These are phyloP conservation scores for Suncus etruscus DNA, from an alignment of 2,113 vertebrate genomes.

Conservation along the genomic window DNA sequence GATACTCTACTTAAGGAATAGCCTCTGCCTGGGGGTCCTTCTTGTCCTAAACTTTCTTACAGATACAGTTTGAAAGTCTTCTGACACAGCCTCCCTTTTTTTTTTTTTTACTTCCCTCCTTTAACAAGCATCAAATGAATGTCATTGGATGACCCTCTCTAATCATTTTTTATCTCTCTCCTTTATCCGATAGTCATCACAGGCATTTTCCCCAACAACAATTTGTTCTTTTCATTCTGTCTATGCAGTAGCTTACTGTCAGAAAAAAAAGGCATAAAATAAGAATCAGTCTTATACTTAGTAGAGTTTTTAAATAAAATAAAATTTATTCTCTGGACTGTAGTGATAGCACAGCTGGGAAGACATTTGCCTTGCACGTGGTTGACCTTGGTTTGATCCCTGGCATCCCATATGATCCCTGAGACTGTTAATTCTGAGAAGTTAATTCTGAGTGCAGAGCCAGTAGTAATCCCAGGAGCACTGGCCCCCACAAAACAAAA, in stretches of 20 bases:
- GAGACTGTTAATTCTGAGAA: too few relatives aligned
- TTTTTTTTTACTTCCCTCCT: neutral
- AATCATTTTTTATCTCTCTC: neutral
- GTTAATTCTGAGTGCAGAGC: too few relatives aligned
- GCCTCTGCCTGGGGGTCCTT: neutral
- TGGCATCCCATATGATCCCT: too few relatives aligned
- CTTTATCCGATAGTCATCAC: neutral
- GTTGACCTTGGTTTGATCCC: too few relatives aligned
- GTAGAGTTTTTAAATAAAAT: neutral
- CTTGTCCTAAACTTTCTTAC: neutral
- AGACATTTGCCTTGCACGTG: too few relatives aligned
- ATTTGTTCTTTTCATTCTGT: neutral
- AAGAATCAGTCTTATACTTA: neutral
- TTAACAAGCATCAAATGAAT: neutral
- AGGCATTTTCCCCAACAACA: neutral
- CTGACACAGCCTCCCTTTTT: rapidly evolving
- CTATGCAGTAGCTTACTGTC: neutral
- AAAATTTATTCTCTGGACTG: neutral
- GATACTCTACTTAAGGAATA: neutral
- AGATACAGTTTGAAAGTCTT: neutral
- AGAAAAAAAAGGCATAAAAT: neutral
- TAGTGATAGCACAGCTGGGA: too few relatives aligned
- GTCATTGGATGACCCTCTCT: neutral
- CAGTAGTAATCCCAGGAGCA: too few relatives aligned
- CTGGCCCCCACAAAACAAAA: too few relatives aligned